phyloP scores from a whole-genome alignment of 2,113 vertebrate genomes.

The Symphodus melops region DNA sequence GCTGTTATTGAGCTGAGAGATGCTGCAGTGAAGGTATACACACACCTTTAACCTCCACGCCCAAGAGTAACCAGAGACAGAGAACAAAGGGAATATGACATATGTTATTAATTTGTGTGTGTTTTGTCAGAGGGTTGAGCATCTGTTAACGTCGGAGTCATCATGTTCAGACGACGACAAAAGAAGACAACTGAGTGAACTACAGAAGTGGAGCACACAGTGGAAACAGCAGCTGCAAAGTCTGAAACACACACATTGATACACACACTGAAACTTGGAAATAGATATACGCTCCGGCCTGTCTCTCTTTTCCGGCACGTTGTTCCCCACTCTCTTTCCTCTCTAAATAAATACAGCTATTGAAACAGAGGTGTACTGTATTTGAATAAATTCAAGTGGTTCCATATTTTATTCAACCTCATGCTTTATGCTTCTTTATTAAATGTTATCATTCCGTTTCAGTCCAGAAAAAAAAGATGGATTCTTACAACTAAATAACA shows the following conservation, averaged over 20 bases:
- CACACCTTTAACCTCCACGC: not conserved
- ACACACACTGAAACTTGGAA: not conserved
- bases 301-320: too few species aligned
- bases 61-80: not conserved
- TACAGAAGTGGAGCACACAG: slow-evolving; percentile 58
- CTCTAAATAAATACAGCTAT: too few species aligned
- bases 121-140: slow-evolving; percentile 54
- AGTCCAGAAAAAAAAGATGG: too few species aligned
- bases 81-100: not conserved
- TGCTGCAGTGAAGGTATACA: slow-evolving; percentile 52
- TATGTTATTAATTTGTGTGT: not conserved
- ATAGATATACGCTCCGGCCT: too few species aligned
- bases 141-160: slow-evolving; percentile 32
- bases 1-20: slow-evolving; percentile 57
- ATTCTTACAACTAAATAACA: too few species aligned
- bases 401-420: too few species aligned
- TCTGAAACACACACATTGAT: slow-evolving; percentile 1
- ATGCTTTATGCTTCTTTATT: too few species aligned
- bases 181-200: slow-evolving; percentile 40
- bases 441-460: too few species aligned
- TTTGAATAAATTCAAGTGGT: too few species aligned
- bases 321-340: too few species aligned
- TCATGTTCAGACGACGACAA: slow-evolving; percentile 14
- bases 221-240: slow-evolving; percentile 54
- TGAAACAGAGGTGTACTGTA: too few species aligned